Percentiles rank a stretch among this genome's conserved stretches.
These are phyloP conservation scores for Linhomoeus sp. DNA, from an alignment of 2,888 invertebrate species.

Conservation along the genomic window DNA sequence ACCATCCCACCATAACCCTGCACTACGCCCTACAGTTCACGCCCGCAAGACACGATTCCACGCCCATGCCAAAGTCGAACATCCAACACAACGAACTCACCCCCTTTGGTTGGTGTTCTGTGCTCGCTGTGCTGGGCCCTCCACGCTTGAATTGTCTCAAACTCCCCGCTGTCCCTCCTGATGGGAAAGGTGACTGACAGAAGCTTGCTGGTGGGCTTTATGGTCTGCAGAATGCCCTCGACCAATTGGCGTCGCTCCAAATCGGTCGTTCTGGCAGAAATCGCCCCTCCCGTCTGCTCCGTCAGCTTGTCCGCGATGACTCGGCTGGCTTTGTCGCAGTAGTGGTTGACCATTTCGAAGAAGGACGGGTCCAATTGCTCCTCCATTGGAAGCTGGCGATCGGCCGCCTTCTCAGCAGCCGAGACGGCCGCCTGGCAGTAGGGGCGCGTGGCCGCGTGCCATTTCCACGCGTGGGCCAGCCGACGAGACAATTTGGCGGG, in stretches of 20 bases:
- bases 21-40: too few species aligned
- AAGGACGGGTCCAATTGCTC: slow-evolving; percentile 49
- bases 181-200: slow-evolving; percentile 63
- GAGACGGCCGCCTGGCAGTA: too few species aligned
- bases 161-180: slow-evolving; percentile 82
- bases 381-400: slow-evolving; percentile 23
- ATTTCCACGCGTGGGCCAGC: too few species aligned
- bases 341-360: slow-evolving; percentile 96
- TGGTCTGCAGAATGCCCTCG: slow-evolving; percentile 71
- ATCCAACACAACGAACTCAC: slow-evolving; percentile 41
- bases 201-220: slow-evolving; percentile 84
- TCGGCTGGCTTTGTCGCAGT: slow-evolving; percentile 65
- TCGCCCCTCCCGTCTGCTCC: slow-evolving; percentile 36
- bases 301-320: slow-evolving; percentile 62
- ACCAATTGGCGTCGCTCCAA: slow-evolving; percentile 44
- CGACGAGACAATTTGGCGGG: too few species aligned
- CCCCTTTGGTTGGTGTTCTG: slow-evolving; percentile 93
- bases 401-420: too few species aligned
- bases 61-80: too few species aligned
- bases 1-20: too few species aligned
- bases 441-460: too few species aligned
- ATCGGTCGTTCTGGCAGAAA: too few species aligned
- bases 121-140: slow-evolving; percentile 93
- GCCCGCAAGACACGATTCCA: too few species aligned
- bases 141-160: slow-evolving; percentile 91